Base-by-base conservation (phyloP, 2,113 vertebrate species). In the Lampris incognitus region DNA sequence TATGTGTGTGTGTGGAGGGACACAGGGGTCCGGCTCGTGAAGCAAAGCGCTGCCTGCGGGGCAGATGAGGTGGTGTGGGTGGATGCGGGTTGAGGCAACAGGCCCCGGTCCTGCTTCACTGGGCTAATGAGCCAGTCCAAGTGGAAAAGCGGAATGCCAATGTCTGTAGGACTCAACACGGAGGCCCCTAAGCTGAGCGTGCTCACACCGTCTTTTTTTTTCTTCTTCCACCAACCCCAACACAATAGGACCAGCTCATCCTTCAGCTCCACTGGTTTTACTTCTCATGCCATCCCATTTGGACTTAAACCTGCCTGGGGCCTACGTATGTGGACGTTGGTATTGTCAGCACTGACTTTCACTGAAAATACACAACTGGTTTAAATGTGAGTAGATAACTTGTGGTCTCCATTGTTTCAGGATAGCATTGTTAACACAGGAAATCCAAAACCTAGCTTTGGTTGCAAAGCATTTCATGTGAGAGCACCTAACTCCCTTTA, bases 131-230 rank as follows among this genome's bases (percentile, higher is more conserved):
- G 72, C 49, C 67, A 80, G 82, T 72, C 79, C 78, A 9, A 81
- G 79, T 72, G 77, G 87, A 90, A 92, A 90, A 90, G 86, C 76
- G 81, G 70, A 85, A 85, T 57, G 77, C 69, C 83, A 85, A 66
- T 72, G 81, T 77, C 79, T 78, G 78, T 73, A 39, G 81, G 74
- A 57, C 85, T 91, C 84, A 59, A 81, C 40, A 66, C 64, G 24
- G 24, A 24, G 84, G 66, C 38, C 8, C 38, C 82, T 82, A 59
- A n/a, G 83, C 64, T 72, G 72, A 79, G 76, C 50, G 81, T 58
- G 37, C 76, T 74, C 76, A 54, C 70, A 24, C 24, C 24, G 24
- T 24, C 24, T 24, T 24, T 24, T 24, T 24, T 81, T 79, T 61
- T 84, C n/a, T 79, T 77, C 68, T 72, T 78, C 62, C 62, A 82